Evolutionary conservation across 1,140 invertebrate genomes (phyloP), one percentile per base, ranked within the genome.

Genomic region (Hylaeus volcanicus): DNA sequence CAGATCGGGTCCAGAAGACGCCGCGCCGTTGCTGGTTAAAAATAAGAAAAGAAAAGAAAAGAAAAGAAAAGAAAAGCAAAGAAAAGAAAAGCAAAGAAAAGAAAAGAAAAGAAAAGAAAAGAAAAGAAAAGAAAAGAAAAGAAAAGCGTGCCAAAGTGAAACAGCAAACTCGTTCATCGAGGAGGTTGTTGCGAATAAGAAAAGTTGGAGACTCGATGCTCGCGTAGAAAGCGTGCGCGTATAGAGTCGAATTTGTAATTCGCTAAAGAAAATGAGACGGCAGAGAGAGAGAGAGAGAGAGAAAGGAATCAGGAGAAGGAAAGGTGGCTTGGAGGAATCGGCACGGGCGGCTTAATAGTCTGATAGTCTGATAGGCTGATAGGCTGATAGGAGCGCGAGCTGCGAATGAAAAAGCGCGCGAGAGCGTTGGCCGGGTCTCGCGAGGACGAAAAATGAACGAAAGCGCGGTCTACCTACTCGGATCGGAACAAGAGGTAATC

Each of bases 401-500:
- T 14, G n/a, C 43, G 81, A 51, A n/a, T 45, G 60, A 75, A 60
- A 45, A 26, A 26, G 51, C 56, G 58, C 56, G 58, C n/a, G 39
- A 63, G 43, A 45, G 15, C 63, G 58, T 48, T 26, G 37, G 45
- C 15, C 15, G 53, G 6, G 26, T 26, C 26, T 26, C 63, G 72
- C 48, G 64, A 26, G 61, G 39, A 56, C 75, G 51, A 87, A 91
- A 86, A 74, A 92, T 92, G 91, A 92, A 92, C 85, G 86, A 90
- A 81, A 92, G 89, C 88, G 89, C 90, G 82, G 63, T 88, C 69
- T 91, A 89, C 66, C 74, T 90, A 82, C 77, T 89, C 75, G 88
- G 88, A 73, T 89, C 85, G 84, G 86, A 91, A 73, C 88, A 87
- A 87, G 88, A 83, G 76, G 81, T 26, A 82, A 60, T 58, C 45